These are phyloP conservation scores for Aricia agestis DNA, from an alignment of 1,140 invertebrate genomes.

Conservation along the genomic window DNA sequence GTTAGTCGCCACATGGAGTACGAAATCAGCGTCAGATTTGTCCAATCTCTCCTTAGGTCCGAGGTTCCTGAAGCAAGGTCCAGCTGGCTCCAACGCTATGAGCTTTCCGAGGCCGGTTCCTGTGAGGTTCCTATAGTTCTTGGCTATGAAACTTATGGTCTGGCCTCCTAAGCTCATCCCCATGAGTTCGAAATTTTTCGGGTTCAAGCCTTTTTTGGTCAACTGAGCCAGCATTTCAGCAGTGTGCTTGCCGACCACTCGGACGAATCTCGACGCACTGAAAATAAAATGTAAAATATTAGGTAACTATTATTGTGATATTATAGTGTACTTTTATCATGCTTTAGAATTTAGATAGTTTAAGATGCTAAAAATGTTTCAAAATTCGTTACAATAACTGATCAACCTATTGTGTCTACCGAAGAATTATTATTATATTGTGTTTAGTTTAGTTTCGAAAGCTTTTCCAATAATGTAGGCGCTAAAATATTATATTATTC, in stretches of 20 bases:
- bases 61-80: constrained; percentile 57
- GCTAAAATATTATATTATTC: too few relatives aligned
- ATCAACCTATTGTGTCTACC: too few relatives aligned
- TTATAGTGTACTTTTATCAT: too few relatives aligned
- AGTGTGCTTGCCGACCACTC: constrained; percentile 44
- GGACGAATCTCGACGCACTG: constrained; percentile 50
- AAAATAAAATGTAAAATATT: constrained; percentile 18
- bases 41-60: constrained; percentile 51
- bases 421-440: too few relatives aligned
- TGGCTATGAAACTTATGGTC: constrained; percentile 53
- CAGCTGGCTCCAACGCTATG: constrained; percentile 57
- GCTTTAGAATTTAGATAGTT: too few relatives aligned
- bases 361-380: too few relatives aligned
- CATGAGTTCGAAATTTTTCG: constrained; percentile 50
- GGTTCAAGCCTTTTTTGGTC: constrained; percentile 43
- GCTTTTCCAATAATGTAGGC: too few relatives aligned
- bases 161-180: constrained; percentile 59
- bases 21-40: constrained; percentile 52
- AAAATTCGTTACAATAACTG: too few relatives aligned
- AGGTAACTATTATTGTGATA: too few relatives aligned
- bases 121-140: constrained; percentile 48
- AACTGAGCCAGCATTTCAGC: constrained; percentile 52
- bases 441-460: too few relatives aligned
- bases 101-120: constrained; percentile 53
- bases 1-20: constrained; percentile 81